Evolutionary conservation across 2,797 vertebrate genomes (phyloP).

Genomic region (Sus cebifrons): DNA sequence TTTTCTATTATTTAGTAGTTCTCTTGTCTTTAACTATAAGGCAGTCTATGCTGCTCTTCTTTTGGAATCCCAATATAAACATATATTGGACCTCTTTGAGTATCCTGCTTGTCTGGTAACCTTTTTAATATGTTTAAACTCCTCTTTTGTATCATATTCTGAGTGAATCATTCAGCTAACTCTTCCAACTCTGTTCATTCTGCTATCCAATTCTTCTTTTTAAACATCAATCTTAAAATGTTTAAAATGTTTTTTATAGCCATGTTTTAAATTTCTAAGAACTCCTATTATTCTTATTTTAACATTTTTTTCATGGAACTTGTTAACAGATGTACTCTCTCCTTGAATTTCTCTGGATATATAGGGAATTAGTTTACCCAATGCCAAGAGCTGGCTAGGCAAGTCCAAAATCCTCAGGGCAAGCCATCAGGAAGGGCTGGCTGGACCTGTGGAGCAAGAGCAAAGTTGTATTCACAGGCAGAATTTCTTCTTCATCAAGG

Average conservation of each 20-base stretch:
- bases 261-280: conserved; percentile 42
- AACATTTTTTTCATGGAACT: background rate
- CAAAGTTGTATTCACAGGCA: background rate
- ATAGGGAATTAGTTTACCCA: background rate
- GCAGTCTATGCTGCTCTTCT: background rate
- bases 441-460: background rate
- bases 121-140: conserved; percentile 28
- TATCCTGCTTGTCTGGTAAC: background rate
- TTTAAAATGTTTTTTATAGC: background rate
- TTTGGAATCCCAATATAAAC: background rate
- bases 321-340: conserved; percentile 24
- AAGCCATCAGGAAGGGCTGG: background rate
- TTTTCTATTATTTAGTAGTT: conserved; percentile 10
- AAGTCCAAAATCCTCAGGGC: background rate
- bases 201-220: background rate
- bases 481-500: background rate
- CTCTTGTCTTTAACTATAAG: background rate
- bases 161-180: background rate
- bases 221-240: background rate
- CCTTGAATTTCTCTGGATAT: background rate
- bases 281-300: background rate
- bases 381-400: background rate
- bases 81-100: conserved; percentile 31
- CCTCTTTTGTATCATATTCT: background rate
- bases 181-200: background rate